Evolutionary conservation across 2,888 invertebrate species (phyloP).

Genomic region (Conomelus anceps): DNA sequence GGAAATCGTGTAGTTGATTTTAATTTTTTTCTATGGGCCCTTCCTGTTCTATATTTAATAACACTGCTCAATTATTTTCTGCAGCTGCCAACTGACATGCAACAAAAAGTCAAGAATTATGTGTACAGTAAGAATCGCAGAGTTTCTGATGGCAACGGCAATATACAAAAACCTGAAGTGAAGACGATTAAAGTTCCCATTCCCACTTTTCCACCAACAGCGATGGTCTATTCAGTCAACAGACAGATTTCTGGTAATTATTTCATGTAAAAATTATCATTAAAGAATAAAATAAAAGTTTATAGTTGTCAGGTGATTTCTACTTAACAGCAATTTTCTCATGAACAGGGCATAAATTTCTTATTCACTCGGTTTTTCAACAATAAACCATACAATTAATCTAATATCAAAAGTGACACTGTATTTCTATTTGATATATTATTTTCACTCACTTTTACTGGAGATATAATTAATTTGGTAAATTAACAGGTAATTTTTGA

Average conservation of each 20-base stretch:
- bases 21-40: background rate
- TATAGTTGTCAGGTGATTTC: no score
- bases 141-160: slow-evolving; percentile 39
- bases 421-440: no score
- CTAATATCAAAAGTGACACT: no score
- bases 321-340: no score
- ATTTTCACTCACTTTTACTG: no score
- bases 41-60: slow-evolving; percentile 9
- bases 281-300: no score
- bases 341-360: no score
- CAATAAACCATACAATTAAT: no score
- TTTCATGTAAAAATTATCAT: background rate
- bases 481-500: no score
- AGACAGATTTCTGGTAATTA: slow-evolving; percentile 32
- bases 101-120: slow-evolving; percentile 78
- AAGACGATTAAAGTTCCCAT: slow-evolving; percentile 67
- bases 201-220: slow-evolving; percentile 75
- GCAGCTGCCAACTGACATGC: slow-evolving; percentile 85
- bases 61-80: slow-evolving; percentile 36
- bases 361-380: no score
- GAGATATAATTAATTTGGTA: no score
- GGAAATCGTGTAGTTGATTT: background rate
- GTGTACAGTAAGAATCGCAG: slow-evolving; percentile 56
- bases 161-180: slow-evolving; percentile 45
- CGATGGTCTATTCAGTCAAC: slow-evolving; percentile 62